A percentile compares a stretch with the other conserved stretches of the same genome.
Conservation (phyloP, 2,797 vertebrate species). For the Cirrhinus molitorella region DNA sequence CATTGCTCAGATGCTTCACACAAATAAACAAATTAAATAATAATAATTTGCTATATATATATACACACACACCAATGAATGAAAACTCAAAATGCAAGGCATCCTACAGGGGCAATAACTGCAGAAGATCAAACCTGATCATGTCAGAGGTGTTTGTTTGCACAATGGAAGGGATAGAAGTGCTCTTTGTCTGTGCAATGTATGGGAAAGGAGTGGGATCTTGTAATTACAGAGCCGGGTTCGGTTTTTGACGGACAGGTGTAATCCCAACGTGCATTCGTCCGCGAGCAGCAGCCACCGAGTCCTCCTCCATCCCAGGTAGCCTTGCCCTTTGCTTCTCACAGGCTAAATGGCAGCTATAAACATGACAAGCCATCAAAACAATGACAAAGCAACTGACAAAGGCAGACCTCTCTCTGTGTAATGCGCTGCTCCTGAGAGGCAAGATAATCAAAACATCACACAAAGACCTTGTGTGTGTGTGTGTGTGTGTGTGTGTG, state of each 20-base stretch:
- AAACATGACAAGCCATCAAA: constrained; percentile 70
- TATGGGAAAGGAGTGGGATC: constrained; percentile 60
- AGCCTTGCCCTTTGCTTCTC: constrained; percentile 56
- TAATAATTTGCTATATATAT: background rate
- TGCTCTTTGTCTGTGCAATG: constrained; percentile 45
- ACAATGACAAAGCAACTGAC: constrained; percentile 66
- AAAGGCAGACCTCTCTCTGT: constrained; percentile 40
- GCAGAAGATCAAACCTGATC: background rate
- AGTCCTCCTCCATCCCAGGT: constrained; percentile 39
- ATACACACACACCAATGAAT: background rate
- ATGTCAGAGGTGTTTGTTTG: background rate
- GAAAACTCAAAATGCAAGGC: background rate
- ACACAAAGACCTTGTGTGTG: constrained; percentile 12
- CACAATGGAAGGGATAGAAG: constrained; percentile 28
- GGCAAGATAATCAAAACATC: constrained; percentile 47
- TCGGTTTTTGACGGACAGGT: constrained; percentile 59
- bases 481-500: constrained; percentile 32
- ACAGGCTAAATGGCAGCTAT: constrained; percentile 67
- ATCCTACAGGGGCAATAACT: background rate
- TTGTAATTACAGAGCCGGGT: constrained; percentile 60
- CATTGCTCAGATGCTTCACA: background rate
- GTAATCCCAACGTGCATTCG: constrained; percentile 67
- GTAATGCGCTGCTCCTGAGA: constrained; percentile 51
- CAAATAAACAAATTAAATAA: background rate
- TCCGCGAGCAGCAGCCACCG: constrained; percentile 56